Conservation (phyloP, 2,888 invertebrate genomes). For the Icerya purchasi region DNA sequence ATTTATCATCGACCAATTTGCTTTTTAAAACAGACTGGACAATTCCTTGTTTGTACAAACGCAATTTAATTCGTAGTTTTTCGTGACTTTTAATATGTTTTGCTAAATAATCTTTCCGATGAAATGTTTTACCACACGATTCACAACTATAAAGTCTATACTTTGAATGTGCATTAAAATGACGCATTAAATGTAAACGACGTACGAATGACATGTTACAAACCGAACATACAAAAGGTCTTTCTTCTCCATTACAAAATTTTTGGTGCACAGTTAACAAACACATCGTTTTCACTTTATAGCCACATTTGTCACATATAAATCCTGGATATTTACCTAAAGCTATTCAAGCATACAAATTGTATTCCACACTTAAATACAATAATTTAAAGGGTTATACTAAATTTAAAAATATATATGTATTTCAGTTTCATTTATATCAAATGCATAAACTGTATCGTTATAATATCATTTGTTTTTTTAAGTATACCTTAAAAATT, state of each 20-base stretch:
- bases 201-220: conserved; percentile 8
- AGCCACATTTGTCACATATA: neutral
- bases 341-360: too few relatives aligned
- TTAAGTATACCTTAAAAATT: too few relatives aligned
- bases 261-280: neutral
- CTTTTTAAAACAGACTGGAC: neutral
- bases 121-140: conserved; percentile 5
- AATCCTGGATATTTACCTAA: neutral
- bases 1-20: too few relatives aligned
- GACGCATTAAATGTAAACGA: conserved; percentile 7
- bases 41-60: conserved; percentile 8
- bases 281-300: neutral
- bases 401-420: too few relatives aligned
- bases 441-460: too few relatives aligned
- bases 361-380: too few relatives aligned
- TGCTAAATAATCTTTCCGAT: conserved; percentile 10
- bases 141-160: conserved; percentile 6
- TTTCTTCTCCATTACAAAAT: neutral
- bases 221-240: conserved; percentile 4
- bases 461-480: too few relatives aligned
- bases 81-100: conserved; percentile 5
- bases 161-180: conserved; percentile 4
- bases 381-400: too few relatives aligned
- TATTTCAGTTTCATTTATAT: too few relatives aligned
- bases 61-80: conserved; percentile 6